A percentile compares a stretch with the other conserved stretches of the same genome.
Evolutionary conservation across 2,113 vertebrate species (phyloP).

Genomic region (Platysteira castanea): DNA sequence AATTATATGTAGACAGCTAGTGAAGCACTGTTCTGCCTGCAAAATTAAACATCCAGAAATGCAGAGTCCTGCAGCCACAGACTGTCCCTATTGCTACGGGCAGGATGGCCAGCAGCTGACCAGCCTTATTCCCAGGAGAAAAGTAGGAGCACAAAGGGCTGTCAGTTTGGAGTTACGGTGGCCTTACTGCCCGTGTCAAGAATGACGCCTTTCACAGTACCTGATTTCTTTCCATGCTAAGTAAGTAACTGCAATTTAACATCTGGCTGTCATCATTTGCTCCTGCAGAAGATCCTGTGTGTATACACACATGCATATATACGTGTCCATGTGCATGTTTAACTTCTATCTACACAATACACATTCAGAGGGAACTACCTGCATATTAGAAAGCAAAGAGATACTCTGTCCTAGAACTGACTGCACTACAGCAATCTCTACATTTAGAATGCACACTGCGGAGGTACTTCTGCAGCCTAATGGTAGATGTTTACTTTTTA

Average conservation of each 20-base stretch:
- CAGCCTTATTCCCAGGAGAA: not conserved
- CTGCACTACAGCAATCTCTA: not conserved
- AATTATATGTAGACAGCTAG: not conserved
- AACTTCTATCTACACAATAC: not conserved
- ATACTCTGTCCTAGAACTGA: not conserved
- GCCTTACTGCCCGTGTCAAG: not conserved
- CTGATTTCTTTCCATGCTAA: not conserved
- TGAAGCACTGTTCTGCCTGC: not conserved
- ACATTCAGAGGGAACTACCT: not conserved
- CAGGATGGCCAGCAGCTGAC: not conserved
- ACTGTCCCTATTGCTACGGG: fast-evolving
- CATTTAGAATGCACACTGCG: not conserved
- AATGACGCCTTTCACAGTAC: not conserved
- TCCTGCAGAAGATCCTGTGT: not conserved
- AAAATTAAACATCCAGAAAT: not conserved
- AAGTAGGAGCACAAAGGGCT: not conserved
- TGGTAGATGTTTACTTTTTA: not conserved
- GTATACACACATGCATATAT: fast-evolving
- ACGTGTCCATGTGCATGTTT: no score
- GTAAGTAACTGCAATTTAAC: not conserved
- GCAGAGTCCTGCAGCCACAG: not conserved
- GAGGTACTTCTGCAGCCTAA: not conserved
- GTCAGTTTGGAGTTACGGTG: not conserved
- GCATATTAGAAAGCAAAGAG: not conserved
- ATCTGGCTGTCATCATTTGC: not conserved